A percentile compares a stretch with the other conserved stretches of the same genome.
These are phyloP conservation scores for Corapipo altera DNA, from an alignment of 2,113 vertebrate species.

Conservation along the genomic window DNA sequence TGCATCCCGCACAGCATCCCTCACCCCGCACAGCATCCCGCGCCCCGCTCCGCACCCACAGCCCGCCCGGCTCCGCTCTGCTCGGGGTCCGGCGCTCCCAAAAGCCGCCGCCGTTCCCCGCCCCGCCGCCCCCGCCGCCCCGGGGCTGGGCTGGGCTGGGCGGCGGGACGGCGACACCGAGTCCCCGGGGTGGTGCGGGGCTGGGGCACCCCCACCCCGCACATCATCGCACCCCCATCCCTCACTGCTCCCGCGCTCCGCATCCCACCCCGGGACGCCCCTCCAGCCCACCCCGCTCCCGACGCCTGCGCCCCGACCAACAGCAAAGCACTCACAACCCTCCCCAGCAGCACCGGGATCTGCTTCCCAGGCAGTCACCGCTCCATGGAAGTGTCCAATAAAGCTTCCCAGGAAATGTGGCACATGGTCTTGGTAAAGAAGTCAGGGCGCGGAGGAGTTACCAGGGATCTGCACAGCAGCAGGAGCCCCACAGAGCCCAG, in stretches of 20 bases:
- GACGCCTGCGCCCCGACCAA: accelerated
- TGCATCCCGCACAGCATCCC: too few relatives aligned
- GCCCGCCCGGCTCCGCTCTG: background rate
- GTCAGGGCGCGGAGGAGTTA: background rate
- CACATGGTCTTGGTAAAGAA: background rate
- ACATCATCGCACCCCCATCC: too few relatives aligned
- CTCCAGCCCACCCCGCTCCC: accelerated
- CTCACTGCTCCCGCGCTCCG: background rate
- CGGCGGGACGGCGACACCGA: background rate
- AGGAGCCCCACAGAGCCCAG: accelerated
- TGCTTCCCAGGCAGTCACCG: background rate
- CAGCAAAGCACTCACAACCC: background rate
- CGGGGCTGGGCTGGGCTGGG: background rate
- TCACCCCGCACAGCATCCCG: background rate
- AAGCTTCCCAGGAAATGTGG: background rate
- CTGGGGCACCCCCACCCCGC: background rate
- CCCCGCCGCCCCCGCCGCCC: too few relatives aligned
- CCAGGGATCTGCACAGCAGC: accelerated
- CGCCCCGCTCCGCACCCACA: background rate
- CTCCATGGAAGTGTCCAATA: background rate
- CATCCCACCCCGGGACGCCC: accelerated
- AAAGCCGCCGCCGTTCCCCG: background rate
- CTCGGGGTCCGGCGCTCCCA: accelerated
- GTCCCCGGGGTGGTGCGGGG: background rate
- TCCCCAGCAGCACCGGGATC: background rate